Percentiles rank a stretch among this genome's conserved stretches.
Conservation (phyloP, 2,797 vertebrate species). For the Pseudochaenichthys georgianus region DNA sequence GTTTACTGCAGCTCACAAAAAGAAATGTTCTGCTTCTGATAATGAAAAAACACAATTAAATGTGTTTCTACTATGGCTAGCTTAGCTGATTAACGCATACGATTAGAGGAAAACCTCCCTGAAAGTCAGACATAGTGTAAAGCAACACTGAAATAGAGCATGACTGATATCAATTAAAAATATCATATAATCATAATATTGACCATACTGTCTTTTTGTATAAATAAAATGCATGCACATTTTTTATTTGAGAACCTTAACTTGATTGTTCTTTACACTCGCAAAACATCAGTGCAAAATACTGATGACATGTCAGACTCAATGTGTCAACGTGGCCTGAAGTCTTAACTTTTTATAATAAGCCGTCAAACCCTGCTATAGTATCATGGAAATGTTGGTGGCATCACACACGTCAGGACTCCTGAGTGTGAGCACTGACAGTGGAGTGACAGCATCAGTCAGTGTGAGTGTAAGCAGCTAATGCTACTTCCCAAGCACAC, state of each 20-base stretch:
- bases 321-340: not conserved
- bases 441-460: not conserved
- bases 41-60: not conserved
- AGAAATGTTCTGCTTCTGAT: not conserved
- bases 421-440: not conserved
- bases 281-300: not conserved
- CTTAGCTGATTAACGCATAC: not conserved
- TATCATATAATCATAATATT: not conserved
- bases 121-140: not conserved
- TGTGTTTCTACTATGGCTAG: not conserved
- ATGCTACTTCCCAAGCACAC: constrained; percentile 7
- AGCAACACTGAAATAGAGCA: not conserved
- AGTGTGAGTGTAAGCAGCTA: not conserved
- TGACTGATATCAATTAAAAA: not conserved
- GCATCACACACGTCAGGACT: not conserved
- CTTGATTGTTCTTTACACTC: too few species aligned
- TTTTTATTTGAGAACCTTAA: too few species aligned
- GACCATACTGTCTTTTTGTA: not conserved
- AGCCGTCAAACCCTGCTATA: not conserved
- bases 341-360: not conserved
- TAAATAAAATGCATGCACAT: too few species aligned
- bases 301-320: not conserved
- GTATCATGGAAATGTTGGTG: not conserved
- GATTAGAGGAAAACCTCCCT: not conserved
- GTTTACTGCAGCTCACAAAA: not conserved